Evolutionary conservation across 2,797 vertebrate species (phyloP).

Genomic region (Rhabdomys pumilio): DNA sequence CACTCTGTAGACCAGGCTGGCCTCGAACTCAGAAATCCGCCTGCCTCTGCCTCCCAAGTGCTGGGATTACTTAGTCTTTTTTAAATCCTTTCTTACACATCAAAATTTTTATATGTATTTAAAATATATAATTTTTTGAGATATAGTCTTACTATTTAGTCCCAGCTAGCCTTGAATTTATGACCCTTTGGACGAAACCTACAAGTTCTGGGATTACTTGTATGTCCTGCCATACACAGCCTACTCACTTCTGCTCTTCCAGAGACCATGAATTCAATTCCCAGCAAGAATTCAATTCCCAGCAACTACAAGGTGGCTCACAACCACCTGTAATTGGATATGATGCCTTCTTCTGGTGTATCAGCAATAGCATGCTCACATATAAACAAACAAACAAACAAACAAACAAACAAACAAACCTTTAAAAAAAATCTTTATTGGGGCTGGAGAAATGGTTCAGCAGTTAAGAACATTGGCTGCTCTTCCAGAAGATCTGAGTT

Average conservation of each 20-base stretch:
- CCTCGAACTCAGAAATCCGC: too few species aligned
- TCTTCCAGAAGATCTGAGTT: background rate
- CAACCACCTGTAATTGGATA: background rate
- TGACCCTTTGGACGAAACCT: background rate
- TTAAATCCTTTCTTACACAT: background rate
- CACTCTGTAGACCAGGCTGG: too few species aligned
- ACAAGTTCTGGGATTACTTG: background rate
- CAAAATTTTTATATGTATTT: background rate
- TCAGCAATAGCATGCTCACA: too few species aligned
- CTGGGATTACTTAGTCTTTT: background rate
- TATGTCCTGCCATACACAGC: background rate
- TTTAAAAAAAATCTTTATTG: background rate
- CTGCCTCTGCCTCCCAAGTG: too few species aligned
- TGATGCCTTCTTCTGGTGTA: too few species aligned
- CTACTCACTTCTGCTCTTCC: background rate
- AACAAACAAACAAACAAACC: too few species aligned
- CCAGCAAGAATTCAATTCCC: background rate
- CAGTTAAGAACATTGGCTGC: background rate
- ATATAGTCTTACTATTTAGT: background rate
- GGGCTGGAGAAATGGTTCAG: background rate
- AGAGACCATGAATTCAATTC: background rate
- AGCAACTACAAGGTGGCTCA: background rate
- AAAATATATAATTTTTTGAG: too few species aligned
- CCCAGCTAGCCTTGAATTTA: background rate
- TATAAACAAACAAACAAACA: too few species aligned